Percentiles rank a stretch among this genome's conserved stretches.
Conservation (phyloP, 2,888 invertebrate genomes). For the Caenorhabditis afra region DNA sequence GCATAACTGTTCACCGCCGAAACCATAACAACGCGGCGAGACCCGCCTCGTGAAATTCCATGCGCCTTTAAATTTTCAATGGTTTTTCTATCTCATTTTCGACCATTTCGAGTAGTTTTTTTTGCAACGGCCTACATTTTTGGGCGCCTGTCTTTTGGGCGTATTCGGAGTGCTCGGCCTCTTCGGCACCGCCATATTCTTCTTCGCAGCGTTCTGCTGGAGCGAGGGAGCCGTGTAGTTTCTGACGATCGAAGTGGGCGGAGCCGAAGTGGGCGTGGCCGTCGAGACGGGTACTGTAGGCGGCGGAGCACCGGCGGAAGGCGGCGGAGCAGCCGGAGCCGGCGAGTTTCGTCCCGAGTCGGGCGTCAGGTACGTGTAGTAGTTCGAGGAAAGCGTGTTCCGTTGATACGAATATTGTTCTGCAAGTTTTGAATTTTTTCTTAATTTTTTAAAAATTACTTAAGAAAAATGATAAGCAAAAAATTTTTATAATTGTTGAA, state of each 20-base stretch:
- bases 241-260: slow-evolving; percentile 38
- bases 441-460: background rate
- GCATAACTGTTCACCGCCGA: too few relatives aligned
- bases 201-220: slow-evolving; percentile 31
- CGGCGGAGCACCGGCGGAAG: slow-evolving; percentile 1
- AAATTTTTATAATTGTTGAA: slow-evolving; percentile 3
- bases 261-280: slow-evolving; percentile 16
- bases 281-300: slow-evolving; percentile 20
- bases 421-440: slow-evolving; percentile 36
- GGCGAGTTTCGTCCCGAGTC: slow-evolving; percentile 54
- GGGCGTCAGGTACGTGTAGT: slow-evolving; percentile 51
- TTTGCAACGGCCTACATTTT: too few relatives aligned
- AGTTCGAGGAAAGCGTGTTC: slow-evolving; percentile 60
- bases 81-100: too few relatives aligned
- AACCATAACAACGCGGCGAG: too few relatives aligned
- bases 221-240: slow-evolving; percentile 46
- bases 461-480: background rate
- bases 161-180: slow-evolving; percentile 42
- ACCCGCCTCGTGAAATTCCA: too few relatives aligned
- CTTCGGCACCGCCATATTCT: slow-evolving; percentile 2
- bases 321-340: slow-evolving; percentile 4
- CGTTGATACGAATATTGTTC: slow-evolving; percentile 71
- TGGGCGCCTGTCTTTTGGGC: slow-evolving; percentile 42
- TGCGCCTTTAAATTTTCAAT: too few relatives aligned
- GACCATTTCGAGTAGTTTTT: too few relatives aligned